phyloP scores from a whole-genome alignment of 2,888 invertebrate species.

The Lapara coniferarum region DNA sequence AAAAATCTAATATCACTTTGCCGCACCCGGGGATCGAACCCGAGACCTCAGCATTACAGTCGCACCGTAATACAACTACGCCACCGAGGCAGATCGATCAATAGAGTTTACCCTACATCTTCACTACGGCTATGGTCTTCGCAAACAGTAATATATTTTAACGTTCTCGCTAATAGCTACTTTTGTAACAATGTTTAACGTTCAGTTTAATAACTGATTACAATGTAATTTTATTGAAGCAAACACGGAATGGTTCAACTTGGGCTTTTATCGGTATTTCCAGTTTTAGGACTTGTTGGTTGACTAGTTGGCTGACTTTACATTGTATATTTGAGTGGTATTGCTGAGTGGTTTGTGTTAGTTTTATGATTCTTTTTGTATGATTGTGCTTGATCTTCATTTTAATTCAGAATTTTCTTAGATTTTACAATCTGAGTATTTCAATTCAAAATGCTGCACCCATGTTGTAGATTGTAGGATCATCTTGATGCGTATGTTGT shows the following conservation, averaged over 20 bases:
- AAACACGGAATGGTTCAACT: constrained; percentile 20
- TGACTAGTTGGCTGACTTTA: constrained; percentile 3
- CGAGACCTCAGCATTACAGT: too few species aligned
- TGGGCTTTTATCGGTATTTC: constrained; percentile 14
- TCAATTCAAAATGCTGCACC: too few species aligned
- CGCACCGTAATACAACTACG: too few species aligned
- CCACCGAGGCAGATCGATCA: too few species aligned
- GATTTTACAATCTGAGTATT: too few species aligned
- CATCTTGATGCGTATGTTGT: too few species aligned
- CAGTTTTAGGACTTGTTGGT: constrained; percentile 18
- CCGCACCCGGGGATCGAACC: too few species aligned
- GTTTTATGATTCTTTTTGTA: neutral
- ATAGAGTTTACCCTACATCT: too few species aligned
- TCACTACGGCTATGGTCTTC: neutral
- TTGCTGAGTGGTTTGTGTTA: neutral
- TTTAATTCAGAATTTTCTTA: too few species aligned
- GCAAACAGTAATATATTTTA: constrained; percentile 24
- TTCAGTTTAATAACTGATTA: constrained; percentile 26
- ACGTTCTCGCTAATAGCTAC: constrained; percentile 30
- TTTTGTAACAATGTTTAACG: constrained; percentile 24
- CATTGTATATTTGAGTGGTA: neutral
- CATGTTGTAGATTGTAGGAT: too few species aligned
- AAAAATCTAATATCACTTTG: too few species aligned
- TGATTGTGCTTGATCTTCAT: neutral
- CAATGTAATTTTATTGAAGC: constrained; percentile 17